Base-by-base conservation (phyloP, 2,797 vertebrate genomes). In the Atherinosoma microstoma region DNA sequence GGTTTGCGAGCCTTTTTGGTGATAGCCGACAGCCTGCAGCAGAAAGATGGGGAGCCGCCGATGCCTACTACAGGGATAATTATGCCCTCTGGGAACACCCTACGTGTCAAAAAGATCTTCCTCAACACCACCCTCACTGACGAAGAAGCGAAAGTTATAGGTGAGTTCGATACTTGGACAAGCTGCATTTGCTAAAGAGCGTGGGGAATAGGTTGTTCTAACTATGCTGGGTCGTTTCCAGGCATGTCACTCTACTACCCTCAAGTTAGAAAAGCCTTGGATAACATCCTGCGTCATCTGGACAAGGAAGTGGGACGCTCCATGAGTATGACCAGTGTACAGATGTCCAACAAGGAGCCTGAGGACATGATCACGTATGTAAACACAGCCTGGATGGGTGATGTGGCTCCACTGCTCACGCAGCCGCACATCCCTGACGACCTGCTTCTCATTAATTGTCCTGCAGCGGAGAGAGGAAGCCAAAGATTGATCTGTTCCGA, bases 341-440 rank as follows among this genome's bases (percentile, higher is more conserved):
- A 99, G 92, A 98, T 99, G 97, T 99, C 97, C 70, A 99, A 99
- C 83, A 99, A 99, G 87, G 98, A 99, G 80, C 98, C 98, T 0
- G 98, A 99, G 92, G 98, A 99, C 83, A 98, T 99, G 98, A 98
- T 99, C 79, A 99, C 98, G 98, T 99, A 93, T 12, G 97, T 95
- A 90, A 40, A 58, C 40, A 9, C 36, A 53, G 7, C n/a, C 27
- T 36, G 12, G 15, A 62, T 69, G 40, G 22, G 8, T 24, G 10
- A 2, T 0, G 1, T 30, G 42, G 3, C 13, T 63, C 30, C n/a
- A 54, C 6, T 45, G 1, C 67, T 11, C 30, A 11, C 58, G 9
- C 35, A 6, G 67, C 9, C 53, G 27, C 58, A 18, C 38, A 0
- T 69, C 8, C 51, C 24, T 47, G 32, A 45, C 18, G 36, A 56